Percentiles rank a stretch among this genome's conserved stretches.
These are phyloP conservation scores for Saxicola maurus DNA, from an alignment of 2,797 vertebrate genomes.

Conservation along the genomic window DNA sequence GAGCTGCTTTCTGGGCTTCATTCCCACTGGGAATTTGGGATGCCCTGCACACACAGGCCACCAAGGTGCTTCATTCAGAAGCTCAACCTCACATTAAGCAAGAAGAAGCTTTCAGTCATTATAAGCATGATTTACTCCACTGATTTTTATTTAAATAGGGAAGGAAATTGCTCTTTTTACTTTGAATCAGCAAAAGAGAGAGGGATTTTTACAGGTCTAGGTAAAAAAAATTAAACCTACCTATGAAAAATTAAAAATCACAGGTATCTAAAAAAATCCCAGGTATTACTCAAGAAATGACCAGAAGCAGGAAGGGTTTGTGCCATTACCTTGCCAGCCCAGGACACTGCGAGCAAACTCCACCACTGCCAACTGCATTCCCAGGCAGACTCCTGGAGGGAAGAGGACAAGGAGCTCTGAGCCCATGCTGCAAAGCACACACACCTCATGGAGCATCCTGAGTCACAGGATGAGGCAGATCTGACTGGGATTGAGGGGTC, in stretches of 20 bases:
- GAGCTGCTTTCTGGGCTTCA: neutral
- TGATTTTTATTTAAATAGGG: neutral
- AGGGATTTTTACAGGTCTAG: neutral
- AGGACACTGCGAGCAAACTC: constrained; percentile 89
- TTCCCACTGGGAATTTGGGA: neutral
- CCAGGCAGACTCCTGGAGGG: constrained; percentile 86
- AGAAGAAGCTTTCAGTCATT: neutral
- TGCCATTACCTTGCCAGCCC: constrained; percentile 85
- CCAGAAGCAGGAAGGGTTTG: neutral
- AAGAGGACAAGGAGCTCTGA: neutral
- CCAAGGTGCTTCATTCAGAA: neutral
- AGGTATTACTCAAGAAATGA: neutral
- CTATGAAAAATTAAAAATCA: neutral
- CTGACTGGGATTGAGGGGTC: neutral
- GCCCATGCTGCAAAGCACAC: neutral
- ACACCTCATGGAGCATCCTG: neutral
- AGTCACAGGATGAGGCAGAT: neutral
- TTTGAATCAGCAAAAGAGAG: neutral
- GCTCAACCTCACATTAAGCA: neutral
- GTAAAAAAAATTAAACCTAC: neutral
- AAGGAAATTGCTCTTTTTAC: neutral
- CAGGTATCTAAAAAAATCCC: neutral
- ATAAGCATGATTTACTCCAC: neutral
- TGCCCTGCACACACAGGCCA: neutral
- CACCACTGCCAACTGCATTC: constrained; percentile 95